These are phyloP conservation scores for Pelodiscus sinensis DNA, from an alignment of 2,113 vertebrate genomes.

Conservation along the genomic window DNA sequence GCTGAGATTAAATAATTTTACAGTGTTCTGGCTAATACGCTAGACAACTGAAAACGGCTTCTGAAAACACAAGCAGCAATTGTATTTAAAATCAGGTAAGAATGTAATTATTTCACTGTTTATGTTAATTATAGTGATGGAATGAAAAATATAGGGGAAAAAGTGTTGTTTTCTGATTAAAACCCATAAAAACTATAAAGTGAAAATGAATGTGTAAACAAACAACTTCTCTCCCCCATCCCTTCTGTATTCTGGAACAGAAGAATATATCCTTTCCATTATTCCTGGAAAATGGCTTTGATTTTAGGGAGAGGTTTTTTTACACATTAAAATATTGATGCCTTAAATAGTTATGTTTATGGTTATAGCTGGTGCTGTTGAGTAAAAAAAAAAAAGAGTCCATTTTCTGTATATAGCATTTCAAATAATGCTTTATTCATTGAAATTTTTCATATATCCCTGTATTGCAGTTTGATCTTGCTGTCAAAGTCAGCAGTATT, in stretches of 20 bases:
- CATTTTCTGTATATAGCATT: not conserved
- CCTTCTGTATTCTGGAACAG: not conserved
- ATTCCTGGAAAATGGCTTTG: not conserved
- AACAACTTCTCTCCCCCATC: not conserved
- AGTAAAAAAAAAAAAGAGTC: accelerated
- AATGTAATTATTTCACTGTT: not conserved
- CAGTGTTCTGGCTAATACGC: not conserved
- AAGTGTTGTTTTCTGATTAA: not conserved
- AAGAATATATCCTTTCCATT: not conserved
- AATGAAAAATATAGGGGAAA: not conserved
- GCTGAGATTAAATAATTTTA: not conserved
- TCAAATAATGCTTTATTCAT: not conserved
- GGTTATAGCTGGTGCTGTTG: not conserved
- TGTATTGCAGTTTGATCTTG: not conserved
- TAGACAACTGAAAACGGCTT: not conserved
- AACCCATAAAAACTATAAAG: not conserved
- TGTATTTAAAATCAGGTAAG: not conserved
- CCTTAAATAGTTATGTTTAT: not conserved
- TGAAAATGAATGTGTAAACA: not conserved
- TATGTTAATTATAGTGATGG: not conserved
- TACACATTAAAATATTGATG: not conserved
- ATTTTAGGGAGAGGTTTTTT: not conserved
- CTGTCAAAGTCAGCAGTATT: not conserved
- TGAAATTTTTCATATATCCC: not conserved
- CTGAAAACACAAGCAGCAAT: not conserved